A percentile compares a stretch with the other conserved stretches of the same genome.
phyloP scores from a whole-genome alignment of 2,797 vertebrate species.

The Amphiprion clarkii region DNA sequence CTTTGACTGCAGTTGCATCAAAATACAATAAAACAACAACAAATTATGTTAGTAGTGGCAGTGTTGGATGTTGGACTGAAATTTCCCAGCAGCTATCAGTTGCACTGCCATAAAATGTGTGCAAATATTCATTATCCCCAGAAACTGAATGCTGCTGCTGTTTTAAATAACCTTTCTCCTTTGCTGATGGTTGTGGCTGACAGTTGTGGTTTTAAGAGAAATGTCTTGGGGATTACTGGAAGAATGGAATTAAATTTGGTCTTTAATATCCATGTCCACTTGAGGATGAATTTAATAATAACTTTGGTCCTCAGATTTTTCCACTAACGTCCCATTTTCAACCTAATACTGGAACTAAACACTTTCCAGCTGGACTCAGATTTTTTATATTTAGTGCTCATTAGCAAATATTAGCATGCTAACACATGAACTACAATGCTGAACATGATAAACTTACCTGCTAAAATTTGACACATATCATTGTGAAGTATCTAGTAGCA shows the following conservation, averaged over 20 bases:
- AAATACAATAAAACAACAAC: no score
- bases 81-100: neutral
- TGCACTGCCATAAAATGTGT: neutral
- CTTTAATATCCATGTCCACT: neutral
- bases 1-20: no score
- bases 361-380: neutral
- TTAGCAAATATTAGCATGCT: neutral
- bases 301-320: neutral
- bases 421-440: neutral
- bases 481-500: no score
- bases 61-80: neutral
- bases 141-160: neutral
- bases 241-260: neutral
- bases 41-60: no score
- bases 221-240: neutral
- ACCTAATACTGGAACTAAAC: neutral
- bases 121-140: neutral
- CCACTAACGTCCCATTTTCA: neutral
- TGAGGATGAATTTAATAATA: neutral
- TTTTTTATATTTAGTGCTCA: neutral
- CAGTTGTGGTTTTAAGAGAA: neutral
- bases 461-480: no score
- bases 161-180: neutral
- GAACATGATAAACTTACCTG: neutral
- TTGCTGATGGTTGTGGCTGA: no score